Conservation (phyloP, 2,797 vertebrate genomes). For the Clarias pachynema region DNA sequence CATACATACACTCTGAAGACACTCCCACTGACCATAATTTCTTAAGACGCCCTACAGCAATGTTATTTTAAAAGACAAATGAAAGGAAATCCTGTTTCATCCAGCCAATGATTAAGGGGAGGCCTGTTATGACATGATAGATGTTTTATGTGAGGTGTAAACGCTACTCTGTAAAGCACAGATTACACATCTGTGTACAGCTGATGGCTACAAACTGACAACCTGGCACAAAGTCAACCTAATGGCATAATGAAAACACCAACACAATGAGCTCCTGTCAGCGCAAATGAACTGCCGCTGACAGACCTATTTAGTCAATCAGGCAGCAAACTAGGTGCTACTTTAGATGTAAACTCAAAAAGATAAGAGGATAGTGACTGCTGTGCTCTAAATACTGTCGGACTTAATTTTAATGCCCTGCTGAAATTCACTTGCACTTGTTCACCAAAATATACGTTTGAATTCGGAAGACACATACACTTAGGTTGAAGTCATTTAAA, state of each 20-base stretch:
- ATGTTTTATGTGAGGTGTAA: conserved; percentile 17
- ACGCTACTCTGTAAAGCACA: conserved; percentile 1
- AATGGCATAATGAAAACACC: conserved; percentile 12
- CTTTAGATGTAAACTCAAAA: neutral
- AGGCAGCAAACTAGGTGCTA: neutral
- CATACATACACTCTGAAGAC: neutral
- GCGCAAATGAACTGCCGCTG: conserved; percentile 7
- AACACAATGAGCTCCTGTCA: conserved; percentile 23
- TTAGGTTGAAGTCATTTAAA: no score
- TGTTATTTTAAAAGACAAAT: neutral
- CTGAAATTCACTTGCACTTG: neutral
- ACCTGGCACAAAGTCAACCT: conserved; percentile 6
- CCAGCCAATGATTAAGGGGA: neutral
- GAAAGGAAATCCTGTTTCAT: neutral
- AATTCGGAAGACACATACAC: no score
- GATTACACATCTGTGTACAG: conserved; percentile 29
- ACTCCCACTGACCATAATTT: neutral
- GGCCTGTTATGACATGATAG: conserved; percentile 12
- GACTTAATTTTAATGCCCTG: neutral
- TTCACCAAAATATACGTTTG: neutral
- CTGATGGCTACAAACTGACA: conserved; percentile 17
- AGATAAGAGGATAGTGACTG: neutral
- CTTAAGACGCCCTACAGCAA: neutral
- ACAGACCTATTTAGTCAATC: neutral
- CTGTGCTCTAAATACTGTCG: neutral